Base-by-base conservation (phyloP, 1,140 invertebrate genomes). In the Dreissena rostriformis region DNA sequence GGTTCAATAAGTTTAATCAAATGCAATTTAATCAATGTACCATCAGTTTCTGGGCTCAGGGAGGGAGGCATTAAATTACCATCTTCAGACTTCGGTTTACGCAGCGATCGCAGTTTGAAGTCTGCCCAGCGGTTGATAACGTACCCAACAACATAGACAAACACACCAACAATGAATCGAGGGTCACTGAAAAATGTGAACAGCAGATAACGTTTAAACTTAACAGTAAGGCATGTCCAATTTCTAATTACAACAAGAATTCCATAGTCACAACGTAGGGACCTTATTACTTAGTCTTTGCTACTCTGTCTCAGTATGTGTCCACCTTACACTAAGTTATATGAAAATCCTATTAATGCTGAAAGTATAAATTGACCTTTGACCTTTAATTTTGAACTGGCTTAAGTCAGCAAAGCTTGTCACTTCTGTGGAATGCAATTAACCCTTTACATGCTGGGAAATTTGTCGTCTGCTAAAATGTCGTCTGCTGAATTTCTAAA, bases 121-220 rank as follows among this genome's bases (percentile, higher is more conserved):
- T 91, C 90, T 1, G 90, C 87, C 89, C 88, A 89, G 70, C 89
- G 83, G 67, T 91, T 91, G 63, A 88, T 89, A 65, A 90, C 57
- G 67, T 86, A 91, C 7, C 90, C 90, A 28, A 87, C 14, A 14
- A 87, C 17, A 74, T 82, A 91, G 14, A 91, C 28, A 22, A 91
- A 14, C 22, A 90, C 72, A 6, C 90, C 90, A 19, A 90, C 26
- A 17, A 91, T 87, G 68, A 91, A 91, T 26, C 90, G 76, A n/a
- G 89, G 89, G 70, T 91, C 90, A 90, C 90, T 91, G 75, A 26
- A 82, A 85, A 73, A 85, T 65, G 75, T 75, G 76, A 76, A 49
- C 1, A n/a, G 51, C 22, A 26, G 4, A 0, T 12, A 26, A 5
- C 19, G 2, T 24, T n/a, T 19, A 11, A n/a, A 63, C 11, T 63